A percentile compares a stretch with the other conserved stretches of the same genome.
Evolutionary conservation across 1,140 invertebrate genomes (phyloP).

Genomic region (Potamilus streckersoni): DNA sequence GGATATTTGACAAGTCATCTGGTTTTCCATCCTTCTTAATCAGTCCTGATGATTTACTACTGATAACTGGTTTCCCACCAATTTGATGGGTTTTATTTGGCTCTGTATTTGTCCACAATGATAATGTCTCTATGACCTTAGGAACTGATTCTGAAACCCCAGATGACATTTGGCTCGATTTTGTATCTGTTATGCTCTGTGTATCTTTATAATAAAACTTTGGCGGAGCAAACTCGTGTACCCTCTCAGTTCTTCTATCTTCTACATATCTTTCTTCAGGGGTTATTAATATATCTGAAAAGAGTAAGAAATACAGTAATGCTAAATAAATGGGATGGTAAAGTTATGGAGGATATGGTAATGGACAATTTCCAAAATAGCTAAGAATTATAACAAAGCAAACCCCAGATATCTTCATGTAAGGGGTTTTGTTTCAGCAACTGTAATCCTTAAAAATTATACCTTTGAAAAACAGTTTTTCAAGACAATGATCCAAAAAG

Average conservation of each 20-base stretch:
- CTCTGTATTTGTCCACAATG: no score
- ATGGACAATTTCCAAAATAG: background rate
- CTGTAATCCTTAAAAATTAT: background rate
- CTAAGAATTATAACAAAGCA: background rate
- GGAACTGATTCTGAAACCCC: no score
- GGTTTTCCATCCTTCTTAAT: no score
- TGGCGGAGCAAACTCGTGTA: slow-evolving; percentile 48
- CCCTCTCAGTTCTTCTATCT: slow-evolving; percentile 39
- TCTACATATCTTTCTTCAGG: slow-evolving; percentile 38
- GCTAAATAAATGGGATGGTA: background rate
- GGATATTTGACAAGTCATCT: no score
- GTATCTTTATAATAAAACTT: slow-evolving; percentile 34
- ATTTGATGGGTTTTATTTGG: no score
- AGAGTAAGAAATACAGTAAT: background rate
- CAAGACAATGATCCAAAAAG: no score
- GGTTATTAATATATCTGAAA: slow-evolving; percentile 33
- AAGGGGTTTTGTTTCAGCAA: background rate
- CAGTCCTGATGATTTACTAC: no score
- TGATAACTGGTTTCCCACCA: no score
- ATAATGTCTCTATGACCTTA: no score
- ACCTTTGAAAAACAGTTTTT: no score
- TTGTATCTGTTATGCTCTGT: no score
- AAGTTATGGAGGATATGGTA: background rate
- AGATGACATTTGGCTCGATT: no score
- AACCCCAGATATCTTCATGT: background rate